Evolutionary conservation across 2,888 invertebrate species (phyloP).

Genomic region (Laothoe populi): DNA sequence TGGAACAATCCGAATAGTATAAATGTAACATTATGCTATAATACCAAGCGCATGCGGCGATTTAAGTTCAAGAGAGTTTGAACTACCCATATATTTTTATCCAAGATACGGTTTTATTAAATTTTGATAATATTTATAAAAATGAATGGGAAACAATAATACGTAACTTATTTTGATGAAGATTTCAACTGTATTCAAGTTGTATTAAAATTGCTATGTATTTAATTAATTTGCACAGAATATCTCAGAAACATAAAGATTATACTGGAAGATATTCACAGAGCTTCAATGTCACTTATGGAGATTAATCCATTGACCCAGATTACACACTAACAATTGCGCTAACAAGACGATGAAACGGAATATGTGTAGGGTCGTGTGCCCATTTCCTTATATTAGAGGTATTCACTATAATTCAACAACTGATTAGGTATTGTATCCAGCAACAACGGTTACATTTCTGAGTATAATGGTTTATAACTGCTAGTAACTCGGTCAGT

Average conservation of each 20-base stretch:
- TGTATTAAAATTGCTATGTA: constrained; percentile 39
- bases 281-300: constrained; percentile 23
- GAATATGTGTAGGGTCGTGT: constrained; percentile 54
- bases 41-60: background rate
- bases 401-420: constrained; percentile 7
- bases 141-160: too few species aligned
- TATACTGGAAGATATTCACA: background rate
- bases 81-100: too few species aligned
- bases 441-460: constrained; percentile 47
- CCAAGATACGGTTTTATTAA: too few species aligned
- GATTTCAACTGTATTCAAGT: constrained; percentile 37
- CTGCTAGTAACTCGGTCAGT: background rate
- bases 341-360: constrained; percentile 65
- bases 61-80: background rate
- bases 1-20: constrained; percentile 21
- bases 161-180: too few species aligned
- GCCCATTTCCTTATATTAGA: constrained; percentile 49
- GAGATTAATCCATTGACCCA: constrained; percentile 30
- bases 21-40: constrained; percentile 25
- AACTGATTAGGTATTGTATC: constrained; percentile 30
- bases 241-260: background rate
- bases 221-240: background rate
- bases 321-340: constrained; percentile 51
- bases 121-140: too few species aligned
- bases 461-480: constrained; percentile 30